Conservation (phyloP, 2,888 invertebrate genomes). For the Heliconius sara region DNA sequence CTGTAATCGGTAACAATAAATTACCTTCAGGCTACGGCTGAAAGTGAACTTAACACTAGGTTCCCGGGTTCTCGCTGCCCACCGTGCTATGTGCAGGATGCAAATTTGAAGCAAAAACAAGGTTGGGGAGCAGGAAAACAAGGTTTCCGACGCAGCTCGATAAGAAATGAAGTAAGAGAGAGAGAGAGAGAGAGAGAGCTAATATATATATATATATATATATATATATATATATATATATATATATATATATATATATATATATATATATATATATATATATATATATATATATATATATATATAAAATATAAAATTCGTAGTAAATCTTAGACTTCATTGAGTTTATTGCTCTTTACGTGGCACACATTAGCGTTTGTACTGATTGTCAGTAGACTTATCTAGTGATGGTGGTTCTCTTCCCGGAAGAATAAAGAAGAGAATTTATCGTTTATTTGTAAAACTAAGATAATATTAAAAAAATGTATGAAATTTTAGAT, state of each 20-base stretch:
- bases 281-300: too few relatives aligned
- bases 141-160: too few relatives aligned
- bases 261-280: not conserved
- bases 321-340: not conserved
- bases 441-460: not conserved
- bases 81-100: not conserved
- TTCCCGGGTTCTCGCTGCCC: not conserved
- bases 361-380: not conserved
- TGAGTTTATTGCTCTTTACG: conserved; percentile 1
- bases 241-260: not conserved
- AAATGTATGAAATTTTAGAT: too few relatives aligned
- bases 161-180: too few relatives aligned
- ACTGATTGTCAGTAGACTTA: not conserved
- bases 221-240: not conserved
- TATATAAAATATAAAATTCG: not conserved
- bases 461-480: too few relatives aligned
- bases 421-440: not conserved
- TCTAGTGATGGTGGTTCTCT: not conserved
- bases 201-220: not conserved
- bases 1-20: not conserved
- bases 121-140: too few relatives aligned
- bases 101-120: too few relatives aligned
- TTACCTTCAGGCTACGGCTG: not conserved
- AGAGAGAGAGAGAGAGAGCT: too few relatives aligned
- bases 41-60: not conserved